A percentile compares a stretch with the other conserved stretches of the same genome.
These are phyloP conservation scores for Hippoglossus hippoglossus DNA, from an alignment of 2,797 vertebrate genomes.

Conservation along the genomic window DNA sequence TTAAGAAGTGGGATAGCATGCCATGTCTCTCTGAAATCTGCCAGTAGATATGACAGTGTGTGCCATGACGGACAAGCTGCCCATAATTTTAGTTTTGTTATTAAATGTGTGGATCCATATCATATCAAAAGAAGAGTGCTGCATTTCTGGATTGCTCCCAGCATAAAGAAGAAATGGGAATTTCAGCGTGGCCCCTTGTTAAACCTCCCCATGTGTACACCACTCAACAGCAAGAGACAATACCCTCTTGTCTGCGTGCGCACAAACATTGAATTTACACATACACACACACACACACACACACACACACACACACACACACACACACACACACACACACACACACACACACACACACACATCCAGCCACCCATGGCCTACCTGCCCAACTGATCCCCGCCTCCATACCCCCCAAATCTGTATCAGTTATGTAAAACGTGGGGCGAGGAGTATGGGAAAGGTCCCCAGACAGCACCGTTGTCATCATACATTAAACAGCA, in stretches of 20 bases:
- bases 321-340: constrained; percentile 1
- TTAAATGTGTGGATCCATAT: constrained; percentile 35
- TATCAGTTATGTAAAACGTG: constrained; percentile 80
- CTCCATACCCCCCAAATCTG: constrained; percentile 53
- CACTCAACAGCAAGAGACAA: constrained; percentile 63
- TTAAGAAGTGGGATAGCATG: background rate
- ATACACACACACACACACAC: constrained; percentile 4
- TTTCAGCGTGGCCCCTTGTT: constrained; percentile 65
- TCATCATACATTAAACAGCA: constrained; percentile 86
- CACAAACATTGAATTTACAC: constrained; percentile 29
- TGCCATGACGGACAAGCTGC: constrained; percentile 6
- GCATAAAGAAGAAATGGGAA: constrained; percentile 51
- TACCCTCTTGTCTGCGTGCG: constrained; percentile 52
- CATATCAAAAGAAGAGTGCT: constrained; percentile 47
- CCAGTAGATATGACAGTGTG: constrained; percentile 14
- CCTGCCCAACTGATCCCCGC: constrained; percentile 24
- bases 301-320: background rate
- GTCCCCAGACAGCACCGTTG: constrained; percentile 77
- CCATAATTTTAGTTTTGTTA: constrained; percentile 27
- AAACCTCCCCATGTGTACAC: constrained; percentile 71
- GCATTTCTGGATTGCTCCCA: constrained; percentile 46
- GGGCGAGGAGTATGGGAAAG: constrained; percentile 69
- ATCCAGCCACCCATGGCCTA: constrained; percentile 47
- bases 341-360: constrained; percentile 19
- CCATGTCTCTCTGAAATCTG: constrained; percentile 20